A percentile compares a stretch with the other conserved stretches of the same genome.
phyloP scores from a whole-genome alignment of 2,888 invertebrate genomes.

The Fragum sueziense region DNA sequence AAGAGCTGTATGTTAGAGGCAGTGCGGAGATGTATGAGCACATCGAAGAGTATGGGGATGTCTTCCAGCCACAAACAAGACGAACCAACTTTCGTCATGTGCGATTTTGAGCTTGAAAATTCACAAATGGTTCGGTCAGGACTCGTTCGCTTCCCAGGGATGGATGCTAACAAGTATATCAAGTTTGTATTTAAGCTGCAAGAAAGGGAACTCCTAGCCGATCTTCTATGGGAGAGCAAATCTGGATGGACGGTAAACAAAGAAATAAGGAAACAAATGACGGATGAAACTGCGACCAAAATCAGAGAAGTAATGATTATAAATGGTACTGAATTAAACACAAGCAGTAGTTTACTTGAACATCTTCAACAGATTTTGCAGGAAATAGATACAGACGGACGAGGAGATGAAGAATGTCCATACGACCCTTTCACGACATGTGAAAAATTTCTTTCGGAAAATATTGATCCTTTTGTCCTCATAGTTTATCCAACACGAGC shows the following conservation, averaged over 20 bases:
- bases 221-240: background rate
- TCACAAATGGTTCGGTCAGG: background rate
- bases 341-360: too few species aligned
- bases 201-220: background rate
- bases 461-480: constrained; percentile 1
- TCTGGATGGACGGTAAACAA: background rate
- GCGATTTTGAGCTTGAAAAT: background rate
- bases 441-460: background rate
- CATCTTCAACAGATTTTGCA: too few species aligned
- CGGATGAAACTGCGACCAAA: too few species aligned
- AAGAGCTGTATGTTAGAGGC: constrained; percentile 7
- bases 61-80: background rate
- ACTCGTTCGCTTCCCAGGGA: background rate
- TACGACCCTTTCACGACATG: background rate
- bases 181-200: background rate
- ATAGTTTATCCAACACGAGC: constrained; percentile 16
- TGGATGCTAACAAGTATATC: background rate
- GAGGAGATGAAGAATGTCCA: background rate
- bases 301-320: too few species aligned
- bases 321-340: too few species aligned
- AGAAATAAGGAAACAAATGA: background rate
- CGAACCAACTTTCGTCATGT: background rate
- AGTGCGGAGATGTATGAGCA: constrained; percentile 11
- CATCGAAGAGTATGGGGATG: background rate
- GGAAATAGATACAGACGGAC: too few species aligned